Evolutionary conservation across 2,888 invertebrate genomes (phyloP).

Genomic region (Priocnemis perturbator): DNA sequence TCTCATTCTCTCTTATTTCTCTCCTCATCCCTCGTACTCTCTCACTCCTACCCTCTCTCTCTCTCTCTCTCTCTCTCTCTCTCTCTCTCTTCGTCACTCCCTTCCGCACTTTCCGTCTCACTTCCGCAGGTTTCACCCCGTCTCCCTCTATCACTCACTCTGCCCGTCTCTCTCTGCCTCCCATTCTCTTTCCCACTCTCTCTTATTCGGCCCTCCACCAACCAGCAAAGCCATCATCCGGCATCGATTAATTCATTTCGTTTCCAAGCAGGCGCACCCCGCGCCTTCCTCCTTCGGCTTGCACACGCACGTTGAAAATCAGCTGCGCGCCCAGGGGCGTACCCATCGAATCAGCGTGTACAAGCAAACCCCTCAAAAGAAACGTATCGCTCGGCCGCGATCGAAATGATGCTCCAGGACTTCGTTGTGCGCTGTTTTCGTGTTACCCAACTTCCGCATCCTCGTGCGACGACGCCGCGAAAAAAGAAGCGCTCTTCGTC

Average conservation of each 20-base stretch:
- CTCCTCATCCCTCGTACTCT: conserved; percentile 1
- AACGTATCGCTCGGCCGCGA: too few relatives aligned
- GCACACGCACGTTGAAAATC: conserved; percentile 1
- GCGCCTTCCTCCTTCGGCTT: conserved; percentile 3
- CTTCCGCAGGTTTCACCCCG: conserved; percentile 1
- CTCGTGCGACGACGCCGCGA: too few relatives aligned
- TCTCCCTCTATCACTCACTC: not conserved
- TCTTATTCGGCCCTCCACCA: conserved; percentile 35
- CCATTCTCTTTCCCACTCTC: conserved; percentile 1
- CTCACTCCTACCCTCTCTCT: not conserved
- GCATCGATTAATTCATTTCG: conserved; percentile 57
- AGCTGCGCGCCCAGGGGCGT: not conserved
- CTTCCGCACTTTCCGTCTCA: conserved; percentile 1
- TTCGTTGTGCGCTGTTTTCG: too few relatives aligned
- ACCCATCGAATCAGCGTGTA: conserved; percentile 1
- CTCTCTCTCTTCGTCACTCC: not conserved
- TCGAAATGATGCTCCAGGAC: too few relatives aligned
- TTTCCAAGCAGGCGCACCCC: conserved; percentile 40
- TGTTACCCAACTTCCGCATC: too few relatives aligned
- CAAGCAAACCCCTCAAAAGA: not conserved
- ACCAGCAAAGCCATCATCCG: conserved; percentile 51
- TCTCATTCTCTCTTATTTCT: conserved; percentile 1
- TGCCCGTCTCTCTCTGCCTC: not conserved
- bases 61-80: not conserved
- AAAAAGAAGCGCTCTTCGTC: too few relatives aligned